Conservation (phyloP, 2,113 vertebrate species). For the Siniperca knerii region DNA sequence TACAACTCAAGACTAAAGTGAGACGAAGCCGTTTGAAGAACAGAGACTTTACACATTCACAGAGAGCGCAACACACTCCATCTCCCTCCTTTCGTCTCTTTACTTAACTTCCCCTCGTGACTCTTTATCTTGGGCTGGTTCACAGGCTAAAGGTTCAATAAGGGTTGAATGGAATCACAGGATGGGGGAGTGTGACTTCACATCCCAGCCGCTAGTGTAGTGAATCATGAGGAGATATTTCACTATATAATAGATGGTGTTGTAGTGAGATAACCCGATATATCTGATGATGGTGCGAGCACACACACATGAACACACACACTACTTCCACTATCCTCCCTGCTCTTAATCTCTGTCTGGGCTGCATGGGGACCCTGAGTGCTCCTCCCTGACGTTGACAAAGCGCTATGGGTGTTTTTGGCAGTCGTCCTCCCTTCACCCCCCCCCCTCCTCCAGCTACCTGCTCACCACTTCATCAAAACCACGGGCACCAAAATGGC, state of each 20-base stretch:
- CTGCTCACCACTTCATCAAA: conserved; percentile 81
- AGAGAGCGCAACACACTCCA: conserved; percentile 25
- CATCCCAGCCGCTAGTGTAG: conserved; percentile 44
- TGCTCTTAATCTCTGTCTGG: conserved; percentile 77
- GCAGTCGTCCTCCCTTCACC: conserved; percentile 63
- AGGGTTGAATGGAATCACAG: conserved; percentile 41
- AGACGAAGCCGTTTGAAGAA: conserved; percentile 60
- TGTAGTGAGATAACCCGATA: conserved; percentile 73
- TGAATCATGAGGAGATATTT: conserved; percentile 68
- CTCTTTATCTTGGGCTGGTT: conserved; percentile 64
- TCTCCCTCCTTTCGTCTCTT: conserved; percentile 49
- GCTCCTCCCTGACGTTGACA: conserved; percentile 79
- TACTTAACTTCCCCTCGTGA: conserved; percentile 51
- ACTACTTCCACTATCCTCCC: conserved; percentile 51
- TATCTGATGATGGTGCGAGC: conserved; percentile 64
- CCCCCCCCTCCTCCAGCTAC: conserved; percentile 56
- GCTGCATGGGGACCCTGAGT: conserved; percentile 67
- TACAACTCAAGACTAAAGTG: conserved; percentile 57
- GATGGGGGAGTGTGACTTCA: conserved; percentile 18
- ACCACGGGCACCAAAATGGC: conserved; percentile 68
- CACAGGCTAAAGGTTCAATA: conserved; percentile 60
- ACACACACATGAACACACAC: conserved; percentile 32
- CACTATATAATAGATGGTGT: conserved; percentile 62
- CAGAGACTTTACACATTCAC: conserved; percentile 54
- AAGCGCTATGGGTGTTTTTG: conserved; percentile 77